These are phyloP conservation scores for Anoplophora glabripennis DNA, from an alignment of 1,140 invertebrate genomes.

Conservation along the genomic window DNA sequence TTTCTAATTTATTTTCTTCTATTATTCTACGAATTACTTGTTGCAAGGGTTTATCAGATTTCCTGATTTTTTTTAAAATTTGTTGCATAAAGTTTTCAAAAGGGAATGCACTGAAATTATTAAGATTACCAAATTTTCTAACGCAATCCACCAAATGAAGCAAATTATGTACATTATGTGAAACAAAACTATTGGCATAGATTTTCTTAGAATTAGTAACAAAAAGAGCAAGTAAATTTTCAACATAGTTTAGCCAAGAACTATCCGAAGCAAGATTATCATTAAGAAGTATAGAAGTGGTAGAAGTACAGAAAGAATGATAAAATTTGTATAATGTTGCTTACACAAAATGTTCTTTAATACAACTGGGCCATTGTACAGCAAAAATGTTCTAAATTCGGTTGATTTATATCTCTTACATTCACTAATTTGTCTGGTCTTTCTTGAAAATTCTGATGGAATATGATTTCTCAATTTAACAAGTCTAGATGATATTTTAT, in stretches of 20 bases:
- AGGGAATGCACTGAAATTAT: too few relatives aligned
- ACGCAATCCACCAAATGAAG: neutral
- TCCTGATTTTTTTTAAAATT: too few relatives aligned
- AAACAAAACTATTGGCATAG: neutral
- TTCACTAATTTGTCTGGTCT: neutral
- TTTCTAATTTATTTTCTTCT: too few relatives aligned
- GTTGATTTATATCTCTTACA: neutral
- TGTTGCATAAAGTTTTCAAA: too few relatives aligned
- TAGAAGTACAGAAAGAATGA: neutral
- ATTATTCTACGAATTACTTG: too few relatives aligned
- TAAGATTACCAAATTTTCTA: neutral
- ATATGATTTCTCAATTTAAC: neutral
- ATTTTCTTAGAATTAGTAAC: neutral
- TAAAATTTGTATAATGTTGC: neutral
- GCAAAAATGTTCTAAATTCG: neutral
- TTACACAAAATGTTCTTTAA: neutral
- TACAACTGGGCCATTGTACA: neutral
- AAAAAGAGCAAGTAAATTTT: neutral
- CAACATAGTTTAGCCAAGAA: neutral
- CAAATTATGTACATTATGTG: conserved; percentile 2
- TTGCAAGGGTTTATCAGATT: too few relatives aligned
- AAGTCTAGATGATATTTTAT: too few relatives aligned
- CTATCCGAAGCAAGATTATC: neutral
- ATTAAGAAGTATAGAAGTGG: neutral
- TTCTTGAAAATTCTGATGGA: neutral